Conservation (phyloP, 2,888 invertebrate species). For the Diarsia rubi region DNA sequence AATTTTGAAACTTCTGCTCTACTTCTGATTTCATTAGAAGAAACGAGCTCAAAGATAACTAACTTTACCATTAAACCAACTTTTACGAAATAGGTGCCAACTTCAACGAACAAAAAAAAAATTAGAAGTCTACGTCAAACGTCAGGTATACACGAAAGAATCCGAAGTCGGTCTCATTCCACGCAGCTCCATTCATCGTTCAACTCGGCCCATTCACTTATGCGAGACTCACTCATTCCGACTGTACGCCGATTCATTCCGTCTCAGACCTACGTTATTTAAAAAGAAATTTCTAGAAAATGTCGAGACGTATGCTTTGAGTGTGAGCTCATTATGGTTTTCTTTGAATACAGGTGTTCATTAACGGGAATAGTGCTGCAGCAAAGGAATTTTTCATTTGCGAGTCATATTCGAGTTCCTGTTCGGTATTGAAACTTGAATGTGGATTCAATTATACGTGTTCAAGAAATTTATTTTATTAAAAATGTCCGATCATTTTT, state of each 20-base stretch:
- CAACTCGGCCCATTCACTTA: conserved; percentile 61
- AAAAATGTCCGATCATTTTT: conserved; percentile 41
- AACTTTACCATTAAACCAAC: conserved; percentile 18
- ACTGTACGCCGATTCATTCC: conserved; percentile 66
- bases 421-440: conserved; percentile 64
- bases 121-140: conserved; percentile 48
- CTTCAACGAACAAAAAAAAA: conserved; percentile 23
- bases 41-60: conserved; percentile 25
- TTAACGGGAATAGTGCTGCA: conserved; percentile 61
- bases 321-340: conserved; percentile 80
- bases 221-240: conserved; percentile 58
- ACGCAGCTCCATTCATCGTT: conserved; percentile 62
- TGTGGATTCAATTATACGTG: conserved; percentile 71
- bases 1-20: conserved; percentile 21
- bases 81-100: conserved; percentile 10
- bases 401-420: conserved; percentile 75
- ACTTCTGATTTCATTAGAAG: conserved; percentile 20
- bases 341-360: conserved; percentile 79
- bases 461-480: conserved; percentile 57
- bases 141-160: conserved; percentile 52
- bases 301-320: conserved; percentile 80
- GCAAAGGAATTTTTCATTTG: conserved; percentile 88
- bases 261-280: conserved; percentile 70
- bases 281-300: conserved; percentile 81
- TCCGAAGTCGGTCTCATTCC: conserved; percentile 58